Evolutionary conservation across 2,113 vertebrate genomes (phyloP), one percentile per base, ranked within the genome.

Genomic region (Urocolius indicus): DNA sequence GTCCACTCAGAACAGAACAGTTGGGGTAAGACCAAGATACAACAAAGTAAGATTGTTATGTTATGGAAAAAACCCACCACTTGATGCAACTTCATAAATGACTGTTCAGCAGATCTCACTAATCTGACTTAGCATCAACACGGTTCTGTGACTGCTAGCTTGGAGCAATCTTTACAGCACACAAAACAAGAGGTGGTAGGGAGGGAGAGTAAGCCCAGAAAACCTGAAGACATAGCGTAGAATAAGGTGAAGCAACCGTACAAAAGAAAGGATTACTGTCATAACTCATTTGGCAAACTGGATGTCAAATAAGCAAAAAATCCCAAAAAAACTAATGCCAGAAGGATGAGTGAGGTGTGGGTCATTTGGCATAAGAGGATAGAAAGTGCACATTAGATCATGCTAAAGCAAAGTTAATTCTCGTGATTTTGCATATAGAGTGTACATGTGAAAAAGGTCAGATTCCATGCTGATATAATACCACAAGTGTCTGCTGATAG

Each of bases 181-280:
- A 57, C 27, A 57, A 90, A 83, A 45, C 8, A 59, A 84, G n/a
- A 4, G 20, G 17, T 0, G 3, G 10, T 0, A 0, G 8, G 19
- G 43, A 59, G 23, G 16, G 43, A 13, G 41, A 57, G 57, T 57
- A 51, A 66, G 43, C 61, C 21, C 29, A 69, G 51, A 77, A 80
- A 80, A 87, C 11, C 30, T 48, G 58, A 91, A 69, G 36, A 55
- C 16, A 26, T 19, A 49, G 23, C 14, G 41, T 87, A 27, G 68
- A 77, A 71, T 57, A 71, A 94, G 14, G 27, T 41, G 66, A 84
- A 81, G 66, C 10, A 94, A 68, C 18, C 48, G 48, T 20, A 85
- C 54, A 86, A 62, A 87, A 90, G 27, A 77, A 76, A 86, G 91
- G 84, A 96, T 96, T 93, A 92, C 61, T 92, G 89, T 84, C 95